Conservation (phyloP, 1,140 invertebrate species). For the Conus ventricosus region DNA sequence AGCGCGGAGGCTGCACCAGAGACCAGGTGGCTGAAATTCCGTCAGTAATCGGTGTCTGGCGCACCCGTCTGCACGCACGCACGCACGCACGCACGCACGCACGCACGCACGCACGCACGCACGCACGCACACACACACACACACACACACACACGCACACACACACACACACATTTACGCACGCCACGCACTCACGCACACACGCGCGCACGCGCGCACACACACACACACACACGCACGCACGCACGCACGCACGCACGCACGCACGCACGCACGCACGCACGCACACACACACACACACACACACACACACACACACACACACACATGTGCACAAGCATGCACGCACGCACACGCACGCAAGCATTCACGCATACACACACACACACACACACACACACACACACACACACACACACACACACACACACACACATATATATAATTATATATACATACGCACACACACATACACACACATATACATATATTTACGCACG, state of each 20-base stretch:
- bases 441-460: not conserved
- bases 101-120: not conserved
- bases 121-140: not conserved
- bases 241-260: not conserved
- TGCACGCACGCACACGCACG: not conserved
- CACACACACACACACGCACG: not conserved
- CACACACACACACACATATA: not conserved
- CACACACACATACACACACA: too few species aligned
- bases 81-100: not conserved
- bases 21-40: too few species aligned
- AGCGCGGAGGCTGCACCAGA: too few species aligned
- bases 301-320: too few species aligned
- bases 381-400: not conserved
- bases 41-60: too few species aligned
- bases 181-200: not conserved
- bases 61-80: not conserved
- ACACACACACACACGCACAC: not conserved
- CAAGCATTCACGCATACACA: not conserved
- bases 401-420: not conserved
- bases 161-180: not conserved
- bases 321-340: too few species aligned
- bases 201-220: not conserved
- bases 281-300: too few species aligned
- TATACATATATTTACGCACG: too few species aligned
- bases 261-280: too few species aligned